A percentile compares a stretch with the other conserved stretches of the same genome.
Evolutionary conservation across 2,888 invertebrate genomes (phyloP).

Genomic region (Thysanoteuthis rhombus): DNA sequence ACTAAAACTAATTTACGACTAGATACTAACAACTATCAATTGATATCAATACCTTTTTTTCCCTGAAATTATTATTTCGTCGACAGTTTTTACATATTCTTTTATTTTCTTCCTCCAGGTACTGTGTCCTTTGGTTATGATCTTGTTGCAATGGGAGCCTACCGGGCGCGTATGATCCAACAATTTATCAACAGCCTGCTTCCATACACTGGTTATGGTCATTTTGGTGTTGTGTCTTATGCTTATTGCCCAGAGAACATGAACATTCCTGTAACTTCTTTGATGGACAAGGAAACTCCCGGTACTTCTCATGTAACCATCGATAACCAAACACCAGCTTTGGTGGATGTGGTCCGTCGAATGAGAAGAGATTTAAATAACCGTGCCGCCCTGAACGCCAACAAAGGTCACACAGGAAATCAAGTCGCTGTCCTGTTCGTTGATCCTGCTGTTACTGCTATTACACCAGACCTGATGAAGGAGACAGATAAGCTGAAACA

Average conservation of each 20-base stretch:
- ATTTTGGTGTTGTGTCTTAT: not conserved
- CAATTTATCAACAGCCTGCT: not conserved
- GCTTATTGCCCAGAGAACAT: not conserved
- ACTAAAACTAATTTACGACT: too few species aligned
- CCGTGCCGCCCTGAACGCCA: not conserved
- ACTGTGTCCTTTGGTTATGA: conserved; percentile 22
- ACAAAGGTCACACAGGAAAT: not conserved
- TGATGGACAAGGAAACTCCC: not conserved
- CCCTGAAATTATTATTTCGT: too few species aligned
- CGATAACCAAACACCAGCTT: not conserved
- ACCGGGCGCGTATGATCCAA: not conserved
- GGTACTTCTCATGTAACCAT: not conserved
- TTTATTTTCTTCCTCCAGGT: not conserved
- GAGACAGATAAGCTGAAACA: not conserved
- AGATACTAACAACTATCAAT: too few species aligned
- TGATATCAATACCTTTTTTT: too few species aligned
- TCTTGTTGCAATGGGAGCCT: conserved; percentile 21
- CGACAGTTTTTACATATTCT: not conserved
- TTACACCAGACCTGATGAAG: not conserved
- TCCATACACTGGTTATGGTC: not conserved
- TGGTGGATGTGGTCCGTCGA: not conserved
- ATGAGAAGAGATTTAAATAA: not conserved
- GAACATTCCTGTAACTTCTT: not conserved
- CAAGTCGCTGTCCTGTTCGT: not conserved
- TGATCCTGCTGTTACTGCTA: not conserved